These are phyloP conservation scores for Cherax destructor DNA, from an alignment of 1,140 invertebrate species.

Conservation along the genomic window DNA sequence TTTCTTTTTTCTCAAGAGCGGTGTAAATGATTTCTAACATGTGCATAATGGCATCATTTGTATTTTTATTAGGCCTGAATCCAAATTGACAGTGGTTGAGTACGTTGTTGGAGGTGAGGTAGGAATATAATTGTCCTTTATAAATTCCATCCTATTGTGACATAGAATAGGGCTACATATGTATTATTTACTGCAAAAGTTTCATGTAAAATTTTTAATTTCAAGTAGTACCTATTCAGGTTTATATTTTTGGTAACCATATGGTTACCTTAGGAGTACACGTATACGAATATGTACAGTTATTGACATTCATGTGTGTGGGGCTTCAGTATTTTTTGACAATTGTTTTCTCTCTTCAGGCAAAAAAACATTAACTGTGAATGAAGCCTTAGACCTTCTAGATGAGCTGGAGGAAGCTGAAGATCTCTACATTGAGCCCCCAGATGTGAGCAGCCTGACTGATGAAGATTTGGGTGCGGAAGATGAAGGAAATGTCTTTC, in stretches of 20 bases:
- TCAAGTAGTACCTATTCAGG: neutral
- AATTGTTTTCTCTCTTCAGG: conserved; percentile 16
- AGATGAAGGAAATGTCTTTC: conserved; percentile 3
- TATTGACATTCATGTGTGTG: neutral
- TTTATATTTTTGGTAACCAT: neutral
- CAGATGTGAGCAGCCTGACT: neutral
- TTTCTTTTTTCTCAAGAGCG: no score
- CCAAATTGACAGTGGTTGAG: no score
- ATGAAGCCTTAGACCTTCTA: conserved; percentile 30
- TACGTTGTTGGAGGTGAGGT: no score
- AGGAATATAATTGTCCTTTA: no score
- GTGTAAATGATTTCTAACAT: neutral
- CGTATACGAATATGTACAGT: conserved; percentile 16
- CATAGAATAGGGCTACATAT: neutral
- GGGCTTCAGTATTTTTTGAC: neutral
- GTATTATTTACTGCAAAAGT: neutral
- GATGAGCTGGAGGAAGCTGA: no score
- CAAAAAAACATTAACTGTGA: conserved; percentile 8
- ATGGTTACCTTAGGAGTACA: conserved; percentile 31
- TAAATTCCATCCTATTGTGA: neutral
- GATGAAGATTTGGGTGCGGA: conserved; percentile 34
- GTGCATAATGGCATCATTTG: no score
- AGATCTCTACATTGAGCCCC: no score
- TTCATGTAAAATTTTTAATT: neutral
- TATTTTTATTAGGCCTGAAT: no score